Conservation (phyloP, 64 coral and sea anemone genomes). For the Stichodactyla helianthus region DNA sequence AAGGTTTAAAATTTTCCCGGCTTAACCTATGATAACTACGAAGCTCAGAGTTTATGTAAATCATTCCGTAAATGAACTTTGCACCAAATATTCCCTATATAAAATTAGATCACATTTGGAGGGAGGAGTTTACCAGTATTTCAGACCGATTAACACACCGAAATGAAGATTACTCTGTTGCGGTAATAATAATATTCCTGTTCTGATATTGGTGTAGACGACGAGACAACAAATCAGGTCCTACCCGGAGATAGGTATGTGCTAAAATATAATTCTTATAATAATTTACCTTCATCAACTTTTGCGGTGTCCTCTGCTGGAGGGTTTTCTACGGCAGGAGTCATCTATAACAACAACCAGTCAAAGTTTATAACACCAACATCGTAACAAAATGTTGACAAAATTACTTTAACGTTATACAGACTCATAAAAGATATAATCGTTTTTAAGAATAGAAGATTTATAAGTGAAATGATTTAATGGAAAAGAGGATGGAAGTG, state of each 20-base stretch:
- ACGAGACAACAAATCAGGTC: not conserved
- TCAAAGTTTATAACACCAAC: not conserved
- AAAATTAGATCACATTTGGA: not conserved
- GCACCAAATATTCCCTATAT: not conserved
- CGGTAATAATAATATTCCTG: not conserved
- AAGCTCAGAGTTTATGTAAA: too few relatives aligned
- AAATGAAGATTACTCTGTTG: not conserved
- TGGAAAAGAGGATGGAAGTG: slow-evolving; percentile 9
- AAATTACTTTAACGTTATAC: not conserved
- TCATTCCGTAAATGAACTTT: not conserved
- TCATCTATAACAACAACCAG: slow-evolving; percentile 63
- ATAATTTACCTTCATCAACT: slow-evolving; percentile 21
- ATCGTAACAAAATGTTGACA: not conserved
- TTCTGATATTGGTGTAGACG: not conserved
- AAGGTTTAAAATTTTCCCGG: not conserved
- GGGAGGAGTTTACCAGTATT: not conserved
- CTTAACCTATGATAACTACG: not conserved
- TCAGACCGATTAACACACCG: not conserved
- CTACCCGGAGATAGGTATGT: not conserved
- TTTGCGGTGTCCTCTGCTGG: slow-evolving; percentile 68
- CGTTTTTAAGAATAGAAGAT: not conserved
- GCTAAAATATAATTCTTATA: not conserved
- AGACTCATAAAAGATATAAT: not conserved
- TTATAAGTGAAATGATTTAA: not conserved
- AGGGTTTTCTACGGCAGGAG: slow-evolving; percentile 90